Percentiles rank a stretch among this genome's conserved stretches.
Evolutionary conservation across 92 coral and sea anemone genomes (phyloP).

Genomic region (Plumapathes pennacea): DNA sequence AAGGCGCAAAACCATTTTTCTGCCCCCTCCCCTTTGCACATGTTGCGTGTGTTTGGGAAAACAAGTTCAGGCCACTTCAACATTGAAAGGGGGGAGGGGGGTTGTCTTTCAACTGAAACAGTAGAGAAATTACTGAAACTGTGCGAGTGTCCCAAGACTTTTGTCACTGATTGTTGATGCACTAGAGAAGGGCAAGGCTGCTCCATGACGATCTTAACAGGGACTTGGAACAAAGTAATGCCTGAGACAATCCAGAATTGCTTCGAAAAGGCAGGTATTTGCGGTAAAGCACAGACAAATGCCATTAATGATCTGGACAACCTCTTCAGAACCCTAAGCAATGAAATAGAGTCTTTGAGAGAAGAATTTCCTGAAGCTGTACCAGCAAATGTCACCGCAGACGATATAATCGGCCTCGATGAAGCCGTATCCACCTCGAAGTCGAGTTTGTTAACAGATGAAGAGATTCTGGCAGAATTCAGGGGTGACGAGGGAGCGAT

Average conservation of each 20-base stretch:
- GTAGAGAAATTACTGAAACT: no score
- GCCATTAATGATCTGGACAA: constrained; percentile 47
- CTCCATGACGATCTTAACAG: constrained; percentile 47
- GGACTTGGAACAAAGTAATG: constrained; percentile 56
- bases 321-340: constrained; percentile 34
- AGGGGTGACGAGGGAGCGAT: constrained; percentile 31
- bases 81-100: no score
- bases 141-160: no score
- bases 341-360: constrained; percentile 50
- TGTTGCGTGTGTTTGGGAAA: no score
- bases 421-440: constrained; percentile 21
- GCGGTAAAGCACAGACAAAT: constrained; percentile 44
- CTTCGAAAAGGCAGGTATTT: constrained; percentile 47
- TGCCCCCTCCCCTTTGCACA: no score
- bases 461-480: constrained; percentile 26
- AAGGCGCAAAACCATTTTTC: no score
- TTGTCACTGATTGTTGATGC: no score
- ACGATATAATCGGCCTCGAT: constrained; percentile 28
- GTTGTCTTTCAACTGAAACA: no score
- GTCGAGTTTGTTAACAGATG: constrained; percentile 20
- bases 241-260: constrained; percentile 28
- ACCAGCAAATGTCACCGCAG: constrained; percentile 35
- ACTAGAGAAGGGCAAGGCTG: constrained; percentile 35
- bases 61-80: no score
- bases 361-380: constrained; percentile 36